A percentile compares a stretch with the other conserved stretches of the same genome.
phyloP scores from a whole-genome alignment of 2,888 invertebrate genomes.

The Meloe dianella region DNA sequence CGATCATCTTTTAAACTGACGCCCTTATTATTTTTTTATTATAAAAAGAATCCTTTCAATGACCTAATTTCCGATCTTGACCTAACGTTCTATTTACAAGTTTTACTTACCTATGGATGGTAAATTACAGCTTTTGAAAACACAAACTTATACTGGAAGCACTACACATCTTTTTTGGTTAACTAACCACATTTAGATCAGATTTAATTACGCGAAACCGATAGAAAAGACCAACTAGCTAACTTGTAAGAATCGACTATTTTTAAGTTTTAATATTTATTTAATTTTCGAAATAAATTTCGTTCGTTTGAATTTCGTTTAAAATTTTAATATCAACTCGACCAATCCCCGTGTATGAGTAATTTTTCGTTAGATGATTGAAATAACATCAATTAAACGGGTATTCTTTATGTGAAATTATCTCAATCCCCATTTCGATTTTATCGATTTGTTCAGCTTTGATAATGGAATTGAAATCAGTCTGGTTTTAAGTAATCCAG shows the following conservation, averaged over 20 bases:
- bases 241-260: too few species aligned
- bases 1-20: too few species aligned
- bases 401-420: background rate
- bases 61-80: background rate
- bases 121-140: too few species aligned
- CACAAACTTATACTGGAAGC: too few species aligned
- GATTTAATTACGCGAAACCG: too few species aligned
- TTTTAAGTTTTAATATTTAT: conserved; percentile 79
- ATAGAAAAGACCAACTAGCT: too few species aligned
- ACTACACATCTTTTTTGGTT: too few species aligned
- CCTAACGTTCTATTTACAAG: background rate
- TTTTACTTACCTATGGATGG: too few species aligned
- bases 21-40: too few species aligned
- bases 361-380: background rate
- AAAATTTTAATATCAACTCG: background rate
- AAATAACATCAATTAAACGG: background rate
- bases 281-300: background rate
- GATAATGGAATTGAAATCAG: background rate
- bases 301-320: background rate
- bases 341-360: background rate
- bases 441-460: background rate
- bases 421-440: background rate
- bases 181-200: too few species aligned
- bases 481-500: too few species aligned
- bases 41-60: too few species aligned